Base-by-base conservation (phyloP, 2,797 vertebrate species). In the Myotis planiceps region DNA sequence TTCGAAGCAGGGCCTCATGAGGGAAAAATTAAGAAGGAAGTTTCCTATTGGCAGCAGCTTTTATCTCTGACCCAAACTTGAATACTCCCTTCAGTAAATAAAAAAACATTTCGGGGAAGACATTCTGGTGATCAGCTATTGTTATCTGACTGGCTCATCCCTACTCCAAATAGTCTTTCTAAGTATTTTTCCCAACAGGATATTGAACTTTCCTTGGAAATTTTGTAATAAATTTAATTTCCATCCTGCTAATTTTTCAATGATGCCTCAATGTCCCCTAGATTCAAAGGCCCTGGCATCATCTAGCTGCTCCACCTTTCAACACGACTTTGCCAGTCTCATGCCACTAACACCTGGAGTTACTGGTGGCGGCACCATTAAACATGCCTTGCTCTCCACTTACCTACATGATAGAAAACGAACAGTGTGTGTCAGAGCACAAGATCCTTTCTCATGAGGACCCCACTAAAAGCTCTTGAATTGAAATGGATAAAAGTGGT, bases 71-170 rank as follows among this genome's bases (percentile, higher is more conserved):
- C 10, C 37, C 34, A 94, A 83, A 72, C 16, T 58, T n/a, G 9
- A 85, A 88, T 9, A 66, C 8, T 12, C 37, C 0, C 42, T 10
- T 72, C 34, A 71, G 19, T 66, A 87, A 81, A 47, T 75, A 37
- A 92, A 94, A 94, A 91, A 49, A 29, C 16, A 45, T 53, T 85
- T 60, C 63, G 71, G 29, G 86, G 19, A 80, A 92, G 84, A 66
- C 58, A 66, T 19, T 39, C 25, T 45, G 12, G 18, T 88, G 76
- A 71, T 34, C 7, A 93, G 25, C 18, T 92, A 4, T 25, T 47
- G 3, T 45, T 65, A 68, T 47, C 34, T 90, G 45, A 84, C 10
- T 6, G 39, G 42, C 27, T 88, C 39, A 55, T 65, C 21, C 37
- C 79, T 4, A 55, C 10, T 53, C 16, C 12, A 49, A 58, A 9